Percentiles rank a stretch among this genome's conserved stretches.
Evolutionary conservation across 2,113 vertebrate species (phyloP).

Genomic region (Psittacara wagleri): DNA sequence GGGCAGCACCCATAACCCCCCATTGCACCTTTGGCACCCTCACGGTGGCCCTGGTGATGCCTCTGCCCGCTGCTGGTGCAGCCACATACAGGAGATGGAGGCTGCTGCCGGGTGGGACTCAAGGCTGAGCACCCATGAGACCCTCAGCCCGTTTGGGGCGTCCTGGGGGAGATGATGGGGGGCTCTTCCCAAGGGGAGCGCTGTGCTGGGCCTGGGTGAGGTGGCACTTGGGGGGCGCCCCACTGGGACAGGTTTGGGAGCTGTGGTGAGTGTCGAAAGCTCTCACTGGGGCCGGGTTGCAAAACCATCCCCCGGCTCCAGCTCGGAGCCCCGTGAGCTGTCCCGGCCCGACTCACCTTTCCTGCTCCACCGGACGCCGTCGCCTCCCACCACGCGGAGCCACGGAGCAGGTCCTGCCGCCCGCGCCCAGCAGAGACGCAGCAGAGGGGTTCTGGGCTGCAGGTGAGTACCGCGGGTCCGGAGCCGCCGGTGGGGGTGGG

Average conservation of each 20-base stretch:
- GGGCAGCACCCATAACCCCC: not conserved
- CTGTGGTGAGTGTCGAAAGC: not conserved
- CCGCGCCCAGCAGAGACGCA: not conserved
- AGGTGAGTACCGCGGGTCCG: not conserved
- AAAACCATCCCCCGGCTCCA: not conserved
- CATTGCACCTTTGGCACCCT: not conserved
- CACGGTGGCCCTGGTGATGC: not conserved
- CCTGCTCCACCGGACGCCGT: not conserved
- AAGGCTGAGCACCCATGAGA: not conserved
- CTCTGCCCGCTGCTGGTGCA: not conserved
- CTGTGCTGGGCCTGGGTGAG: not conserved
- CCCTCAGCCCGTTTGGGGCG: fast-evolving
- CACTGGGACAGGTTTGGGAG: not conserved
- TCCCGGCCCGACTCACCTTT: constrained; percentile 29
- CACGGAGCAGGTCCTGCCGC: not conserved
- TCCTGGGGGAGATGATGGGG: not conserved
- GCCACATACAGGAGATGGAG: not conserved
- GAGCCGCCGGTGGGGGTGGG: not conserved
- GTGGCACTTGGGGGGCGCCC: fast-evolving
- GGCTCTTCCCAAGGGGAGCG: not conserved
- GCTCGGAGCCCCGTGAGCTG: not conserved
- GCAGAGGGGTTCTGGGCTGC: not conserved
- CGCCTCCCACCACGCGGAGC: not conserved
- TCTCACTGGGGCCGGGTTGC: not conserved
- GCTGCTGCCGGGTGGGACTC: fast-evolving